A percentile compares a stretch with the other conserved stretches of the same genome.
These are phyloP conservation scores for Argya squamiceps DNA, from an alignment of 2,797 vertebrate species.

Conservation along the genomic window DNA sequence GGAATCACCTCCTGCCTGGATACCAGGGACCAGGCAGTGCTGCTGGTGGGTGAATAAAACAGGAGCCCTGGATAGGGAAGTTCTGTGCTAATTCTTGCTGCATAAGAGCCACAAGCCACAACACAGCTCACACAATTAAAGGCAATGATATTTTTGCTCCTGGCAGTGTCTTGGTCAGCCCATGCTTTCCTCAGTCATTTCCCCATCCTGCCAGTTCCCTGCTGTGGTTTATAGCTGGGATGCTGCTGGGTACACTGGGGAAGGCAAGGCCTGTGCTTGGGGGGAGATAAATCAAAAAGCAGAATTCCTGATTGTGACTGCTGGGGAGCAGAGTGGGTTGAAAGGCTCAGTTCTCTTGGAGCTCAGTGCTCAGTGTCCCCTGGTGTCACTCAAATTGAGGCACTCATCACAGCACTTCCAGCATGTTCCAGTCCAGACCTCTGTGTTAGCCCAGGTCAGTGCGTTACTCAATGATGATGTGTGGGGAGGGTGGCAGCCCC, in stretches of 20 bases:
- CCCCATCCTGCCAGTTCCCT: neutral
- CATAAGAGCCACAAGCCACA: neutral
- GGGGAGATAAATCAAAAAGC: neutral
- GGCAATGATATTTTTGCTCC: neutral
- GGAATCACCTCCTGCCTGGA: rapidly evolving
- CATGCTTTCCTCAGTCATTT: neutral
- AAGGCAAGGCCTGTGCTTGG: neutral
- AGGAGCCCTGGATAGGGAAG: neutral
- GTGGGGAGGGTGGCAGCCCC: neutral
- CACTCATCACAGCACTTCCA: neutral
- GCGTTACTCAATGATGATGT: neutral
- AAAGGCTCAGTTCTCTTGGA: neutral
- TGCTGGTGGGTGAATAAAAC: neutral
- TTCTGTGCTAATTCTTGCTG: neutral
- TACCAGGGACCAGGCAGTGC: neutral
- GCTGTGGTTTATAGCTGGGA: neutral
- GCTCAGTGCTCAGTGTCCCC: neutral
- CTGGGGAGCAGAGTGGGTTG: neutral
- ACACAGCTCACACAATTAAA: neutral
- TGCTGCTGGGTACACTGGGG: rapidly evolving
- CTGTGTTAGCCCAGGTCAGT: neutral
- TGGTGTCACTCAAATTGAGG: neutral
- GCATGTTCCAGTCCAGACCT: rapidly evolving
- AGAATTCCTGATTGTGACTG: neutral
- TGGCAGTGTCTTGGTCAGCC: neutral